Evolutionary conservation across 2,797 vertebrate genomes (phyloP), one percentile per base, ranked within the genome.

Genomic region (Cossypha heuglini): DNA sequence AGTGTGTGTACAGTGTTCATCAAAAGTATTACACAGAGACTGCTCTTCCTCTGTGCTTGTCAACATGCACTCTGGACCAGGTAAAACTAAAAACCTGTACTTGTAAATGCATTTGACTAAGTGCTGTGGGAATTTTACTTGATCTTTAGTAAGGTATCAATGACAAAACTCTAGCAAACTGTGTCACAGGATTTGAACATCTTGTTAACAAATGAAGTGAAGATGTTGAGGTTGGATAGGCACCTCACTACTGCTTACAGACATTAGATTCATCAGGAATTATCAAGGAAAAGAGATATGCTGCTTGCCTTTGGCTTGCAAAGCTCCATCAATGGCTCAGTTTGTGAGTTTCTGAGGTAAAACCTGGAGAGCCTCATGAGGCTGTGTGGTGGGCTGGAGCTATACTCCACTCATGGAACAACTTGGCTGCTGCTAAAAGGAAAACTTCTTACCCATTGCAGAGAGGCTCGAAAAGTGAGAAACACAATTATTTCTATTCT

Each of bases 251-350:
- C 61, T 94, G 75, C 64, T 94, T 58, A 63, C 63, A 69, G 11
- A 42, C 6, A 42, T 89, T 74, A 89, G 5, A 11, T 29, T 88
- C 18, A 51, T 9, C 13, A 68, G 58, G 51, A 75, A 35, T 73
- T 86, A 48, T 16, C 15, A 67, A 35, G 35, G 25, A 72, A 43
- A 74, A 74, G n/a, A 62, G 40, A 46, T 3, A 24, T 1, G 5
- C 13, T 77, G 11, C n/a, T 77, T 93, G 37, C 16, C 49, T 38
- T 74, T 67, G 67, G 3, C 45, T 74, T 90, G 33, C 12, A 46
- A 77, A 61, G 8, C 12, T 62, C 40, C 31, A 11, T 16, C 0
- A 0, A 68, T 19, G 6, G 20, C 38, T 31, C 16, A 13, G 6
- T 62, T 38, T 83, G 17, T 21, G 20, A 68, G 16, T 31, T 73